Conservation (phyloP, 2,888 invertebrate genomes). For the Cordilura impudica region DNA sequence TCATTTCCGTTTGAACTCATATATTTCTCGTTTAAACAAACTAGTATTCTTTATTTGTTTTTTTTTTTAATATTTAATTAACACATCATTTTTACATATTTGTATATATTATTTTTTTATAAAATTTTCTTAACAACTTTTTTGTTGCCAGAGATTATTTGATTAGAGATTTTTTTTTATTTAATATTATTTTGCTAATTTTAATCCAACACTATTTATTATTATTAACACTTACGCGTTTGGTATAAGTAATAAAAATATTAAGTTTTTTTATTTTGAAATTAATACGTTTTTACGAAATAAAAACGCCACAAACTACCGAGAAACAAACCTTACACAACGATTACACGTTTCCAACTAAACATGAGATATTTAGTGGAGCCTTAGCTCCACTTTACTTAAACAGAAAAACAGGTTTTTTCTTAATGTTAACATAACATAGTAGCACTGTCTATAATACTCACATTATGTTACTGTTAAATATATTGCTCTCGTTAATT, state of each 20-base stretch:
- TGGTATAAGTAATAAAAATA: not conserved
- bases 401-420: constrained; percentile 17
- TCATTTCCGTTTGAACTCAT: constrained; percentile 10
- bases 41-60: not conserved
- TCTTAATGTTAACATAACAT: constrained; percentile 1
- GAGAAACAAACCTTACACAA: not conserved
- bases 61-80: constrained; percentile 20
- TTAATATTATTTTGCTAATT: not conserved
- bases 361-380: constrained; percentile 37
- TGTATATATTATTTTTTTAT: not conserved
- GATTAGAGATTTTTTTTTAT: not conserved
- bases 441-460: not conserved
- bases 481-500: not conserved
- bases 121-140: not conserved
- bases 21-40: not conserved
- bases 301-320: constrained; percentile 7
- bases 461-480: not conserved
- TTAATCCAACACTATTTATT: not conserved
- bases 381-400: constrained; percentile 37
- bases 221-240: constrained; percentile 32
- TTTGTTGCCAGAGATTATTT: not conserved
- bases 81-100: not conserved
- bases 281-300: constrained; percentile 19
- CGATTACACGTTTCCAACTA: constrained; percentile 37
- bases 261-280: not conserved